Base-by-base conservation (phyloP, 2,888 invertebrate genomes). In the Mayetiola destructor region DNA sequence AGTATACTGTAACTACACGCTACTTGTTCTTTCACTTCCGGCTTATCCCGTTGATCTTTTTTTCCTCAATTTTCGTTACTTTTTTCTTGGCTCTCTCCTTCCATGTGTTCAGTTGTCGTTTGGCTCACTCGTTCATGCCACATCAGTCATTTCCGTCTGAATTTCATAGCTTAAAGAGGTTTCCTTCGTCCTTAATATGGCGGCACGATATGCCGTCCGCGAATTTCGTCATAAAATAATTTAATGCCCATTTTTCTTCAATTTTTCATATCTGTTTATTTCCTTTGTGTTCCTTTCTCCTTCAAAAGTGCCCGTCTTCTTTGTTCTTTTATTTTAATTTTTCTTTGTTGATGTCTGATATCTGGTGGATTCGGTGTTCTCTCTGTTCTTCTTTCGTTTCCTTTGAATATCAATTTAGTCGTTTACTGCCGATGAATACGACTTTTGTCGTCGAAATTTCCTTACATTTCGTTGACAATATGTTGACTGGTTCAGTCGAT, bases 221-320 rank as follows among this genome's bases (percentile, higher is more conserved):
- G 48, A 48, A 48, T 27, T 27, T 27, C 23, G 48, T 48, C 48
- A 48, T 48, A 48, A 48, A 48, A 48, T 48, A 48, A 48, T 48
- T 48, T 48, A 48, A 48, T 48, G 27, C 29, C 48, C 48, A 48
- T 48, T 48, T 48, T 48, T 48, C 48, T 48, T 27, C 29, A 48
- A 48, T 48, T 48, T 48, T 48, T 48, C 48, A 27, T 27, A 48
- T 48, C 39, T 39, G 23, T 42, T 16, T 48, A 48, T 27, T 48
- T 48, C 27, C 27, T 27, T 48, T 2, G 2, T 23, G 2, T 42
- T 2, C 14, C 18, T 48, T 14, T 48, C 1, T n/a, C n/a, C n/a
- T n/a, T n/a, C n/a, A n/a, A n/a, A 3, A 27, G 10, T 48, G 10
- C 27, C n/a, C 27, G n/a, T 48, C n/a, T 48, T 12, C 27, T 14